Conservation (phyloP, 2,888 invertebrate species). For the Conops quadrifasciatus region DNA sequence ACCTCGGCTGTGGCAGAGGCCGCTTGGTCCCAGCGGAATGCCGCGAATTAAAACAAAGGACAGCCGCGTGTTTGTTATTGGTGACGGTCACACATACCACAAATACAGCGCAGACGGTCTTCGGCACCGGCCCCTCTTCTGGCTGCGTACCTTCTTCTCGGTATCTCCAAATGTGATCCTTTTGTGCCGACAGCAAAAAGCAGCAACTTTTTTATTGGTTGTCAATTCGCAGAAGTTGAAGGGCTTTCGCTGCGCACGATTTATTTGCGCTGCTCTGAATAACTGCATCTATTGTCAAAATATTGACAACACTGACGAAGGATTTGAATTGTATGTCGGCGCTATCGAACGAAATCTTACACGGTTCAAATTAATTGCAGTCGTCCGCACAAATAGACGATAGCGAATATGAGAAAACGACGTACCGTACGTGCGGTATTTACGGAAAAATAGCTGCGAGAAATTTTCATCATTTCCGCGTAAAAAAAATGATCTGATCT, state of each 20-base stretch:
- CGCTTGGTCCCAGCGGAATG: background rate
- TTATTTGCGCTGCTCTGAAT: conserved; percentile 13
- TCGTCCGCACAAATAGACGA: background rate
- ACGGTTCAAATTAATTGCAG: conserved; percentile 1
- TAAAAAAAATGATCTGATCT: too few species aligned
- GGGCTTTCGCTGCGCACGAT: conserved; percentile 3
- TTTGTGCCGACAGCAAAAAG: background rate
- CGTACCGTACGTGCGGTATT: background rate
- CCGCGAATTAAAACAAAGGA: conserved; percentile 32
- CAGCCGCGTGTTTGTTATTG: conserved; percentile 48
- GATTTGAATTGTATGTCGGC: conserved; percentile 12
- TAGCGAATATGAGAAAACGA: background rate
- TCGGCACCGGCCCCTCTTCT: background rate
- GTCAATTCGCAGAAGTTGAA: conserved; percentile 21
- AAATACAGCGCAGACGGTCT: conserved; percentile 42
- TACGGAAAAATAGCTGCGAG: background rate
- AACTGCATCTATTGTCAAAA: conserved; percentile 25
- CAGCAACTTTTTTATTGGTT: conserved; percentile 3
- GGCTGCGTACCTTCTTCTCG: background rate
- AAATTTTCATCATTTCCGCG: background rate
- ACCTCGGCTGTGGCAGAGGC: background rate
- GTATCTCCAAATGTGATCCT: background rate
- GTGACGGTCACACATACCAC: conserved; percentile 52
- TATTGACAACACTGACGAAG: conserved; percentile 13
- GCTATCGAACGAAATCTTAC: background rate